These are phyloP conservation scores for Parus major DNA, from an alignment of 2,113 vertebrate species.

Conservation along the genomic window DNA sequence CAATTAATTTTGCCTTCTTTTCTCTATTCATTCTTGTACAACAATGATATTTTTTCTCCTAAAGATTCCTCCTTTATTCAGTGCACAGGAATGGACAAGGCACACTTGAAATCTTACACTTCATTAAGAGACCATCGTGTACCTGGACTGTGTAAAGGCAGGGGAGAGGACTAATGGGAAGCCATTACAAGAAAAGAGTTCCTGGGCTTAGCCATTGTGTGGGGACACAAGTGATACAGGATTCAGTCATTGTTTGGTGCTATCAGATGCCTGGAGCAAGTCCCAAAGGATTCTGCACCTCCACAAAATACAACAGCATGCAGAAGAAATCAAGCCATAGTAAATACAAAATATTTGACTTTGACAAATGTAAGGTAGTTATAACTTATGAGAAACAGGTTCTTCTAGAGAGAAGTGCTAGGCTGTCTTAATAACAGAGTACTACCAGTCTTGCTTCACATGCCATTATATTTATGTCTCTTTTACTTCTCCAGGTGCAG, in stretches of 20 bases:
- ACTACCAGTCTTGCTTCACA: neutral
- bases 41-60: neutral
- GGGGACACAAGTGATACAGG: rapidly evolving
- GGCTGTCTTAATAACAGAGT: neutral
- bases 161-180: neutral
- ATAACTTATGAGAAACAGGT: neutral
- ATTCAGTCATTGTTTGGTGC: neutral
- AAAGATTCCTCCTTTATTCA: neutral
- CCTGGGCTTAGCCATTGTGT: neutral
- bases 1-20: neutral
- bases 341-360: neutral
- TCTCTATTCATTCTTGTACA: neutral
- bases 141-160: neutral
- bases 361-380: neutral
- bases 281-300: neutral
- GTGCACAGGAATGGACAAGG: neutral
- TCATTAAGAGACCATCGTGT: neutral
- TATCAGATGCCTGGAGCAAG: neutral
- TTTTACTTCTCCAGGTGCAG: neutral
- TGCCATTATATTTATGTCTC: neutral
- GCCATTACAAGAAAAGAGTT: neutral
- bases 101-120: neutral
- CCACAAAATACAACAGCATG: neutral
- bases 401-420: neutral
- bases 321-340: neutral